These are phyloP conservation scores for Cosmia pyralina DNA, from an alignment of 2,888 invertebrate genomes.

Conservation along the genomic window DNA sequence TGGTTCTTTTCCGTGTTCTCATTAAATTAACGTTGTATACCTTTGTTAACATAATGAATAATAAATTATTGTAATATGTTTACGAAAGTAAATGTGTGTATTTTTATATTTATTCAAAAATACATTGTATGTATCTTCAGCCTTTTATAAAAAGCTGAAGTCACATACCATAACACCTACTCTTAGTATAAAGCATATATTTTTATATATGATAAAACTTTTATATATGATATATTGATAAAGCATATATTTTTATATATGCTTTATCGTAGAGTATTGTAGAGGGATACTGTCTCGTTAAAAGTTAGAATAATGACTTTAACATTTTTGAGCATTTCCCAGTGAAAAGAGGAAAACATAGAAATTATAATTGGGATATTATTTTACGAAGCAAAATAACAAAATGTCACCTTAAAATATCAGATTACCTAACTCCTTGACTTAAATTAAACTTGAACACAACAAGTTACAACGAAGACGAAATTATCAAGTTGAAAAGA, in stretches of 20 bases:
- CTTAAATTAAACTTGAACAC: conserved; percentile 58
- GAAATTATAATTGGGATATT: conserved; percentile 29
- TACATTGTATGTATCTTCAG: too few relatives aligned
- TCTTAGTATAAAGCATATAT: too few relatives aligned
- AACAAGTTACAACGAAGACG: conserved; percentile 60
- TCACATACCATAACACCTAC: not conserved
- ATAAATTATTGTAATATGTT: conserved; percentile 38
- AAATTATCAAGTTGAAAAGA: conserved; percentile 67
- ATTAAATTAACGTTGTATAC: conserved; percentile 46
- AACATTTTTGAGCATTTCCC: not conserved
- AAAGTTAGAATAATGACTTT: not conserved
- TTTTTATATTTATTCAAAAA: not conserved
- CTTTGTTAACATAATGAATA: conserved; percentile 53
- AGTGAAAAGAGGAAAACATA: not conserved
- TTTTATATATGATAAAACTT: too few relatives aligned
- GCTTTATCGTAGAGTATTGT: too few relatives aligned
- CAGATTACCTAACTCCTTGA: conserved; percentile 43
- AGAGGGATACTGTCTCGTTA: not conserved
- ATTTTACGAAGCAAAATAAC: conserved; percentile 35
- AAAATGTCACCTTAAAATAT: conserved; percentile 47
- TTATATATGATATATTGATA: too few relatives aligned
- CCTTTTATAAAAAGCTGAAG: not conserved
- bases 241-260: too few relatives aligned
- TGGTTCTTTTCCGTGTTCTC: conserved; percentile 41
- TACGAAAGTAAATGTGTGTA: conserved; percentile 26